These are phyloP conservation scores for Tokudaia muenninki DNA, from an alignment of 2,797 vertebrate species.

Conservation along the genomic window DNA sequence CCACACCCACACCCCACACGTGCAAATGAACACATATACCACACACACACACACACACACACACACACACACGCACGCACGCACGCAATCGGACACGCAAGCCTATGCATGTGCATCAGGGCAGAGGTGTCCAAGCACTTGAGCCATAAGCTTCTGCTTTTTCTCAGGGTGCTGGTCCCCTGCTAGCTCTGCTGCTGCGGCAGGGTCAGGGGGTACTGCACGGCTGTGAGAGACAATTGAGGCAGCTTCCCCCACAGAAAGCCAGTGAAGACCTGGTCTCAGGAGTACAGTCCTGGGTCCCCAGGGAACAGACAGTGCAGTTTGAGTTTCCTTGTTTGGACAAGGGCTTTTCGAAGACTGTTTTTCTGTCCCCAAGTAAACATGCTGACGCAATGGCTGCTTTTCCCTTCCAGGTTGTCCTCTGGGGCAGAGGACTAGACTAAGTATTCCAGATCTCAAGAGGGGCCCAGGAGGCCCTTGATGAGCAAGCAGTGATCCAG, in stretches of 20 bases:
- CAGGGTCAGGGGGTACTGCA: not conserved
- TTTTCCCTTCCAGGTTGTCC: not conserved
- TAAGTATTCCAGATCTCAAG: not conserved
- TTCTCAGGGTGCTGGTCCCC: not conserved
- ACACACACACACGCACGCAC: not conserved
- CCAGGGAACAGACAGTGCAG: not conserved
- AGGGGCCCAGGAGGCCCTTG: rapidly evolving
- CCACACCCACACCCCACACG: not conserved
- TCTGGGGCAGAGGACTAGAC: not conserved
- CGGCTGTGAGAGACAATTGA: not conserved
- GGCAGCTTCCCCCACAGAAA: not conserved
- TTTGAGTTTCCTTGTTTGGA: not conserved
- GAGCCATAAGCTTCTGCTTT: not conserved
- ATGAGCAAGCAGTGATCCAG: rapidly evolving
- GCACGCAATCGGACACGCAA: not conserved
- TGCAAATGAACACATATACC: not conserved
- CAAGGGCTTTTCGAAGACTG: not conserved
- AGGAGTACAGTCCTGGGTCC: not conserved
- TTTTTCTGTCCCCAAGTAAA: not conserved
- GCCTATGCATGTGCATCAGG: too few relatives aligned
- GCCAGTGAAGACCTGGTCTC: not conserved
- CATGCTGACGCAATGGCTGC: not conserved
- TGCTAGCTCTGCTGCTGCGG: not conserved
- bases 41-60: not conserved
- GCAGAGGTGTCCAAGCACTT: not conserved